phyloP scores from a whole-genome alignment of 2,797 vertebrate genomes.

The Cuculus canorus region DNA sequence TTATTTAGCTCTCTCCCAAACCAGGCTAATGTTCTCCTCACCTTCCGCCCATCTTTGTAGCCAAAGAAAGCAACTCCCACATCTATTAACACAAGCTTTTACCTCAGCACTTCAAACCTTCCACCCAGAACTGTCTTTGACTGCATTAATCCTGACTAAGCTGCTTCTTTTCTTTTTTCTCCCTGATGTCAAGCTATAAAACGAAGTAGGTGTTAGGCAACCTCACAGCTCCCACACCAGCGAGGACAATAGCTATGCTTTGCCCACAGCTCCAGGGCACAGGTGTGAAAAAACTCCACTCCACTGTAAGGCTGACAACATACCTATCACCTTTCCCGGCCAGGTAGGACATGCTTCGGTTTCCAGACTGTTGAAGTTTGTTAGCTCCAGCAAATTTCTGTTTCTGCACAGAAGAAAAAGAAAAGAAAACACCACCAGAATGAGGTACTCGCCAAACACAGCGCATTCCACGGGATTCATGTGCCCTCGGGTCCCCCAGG shows the following conservation, averaged over 20 bases:
- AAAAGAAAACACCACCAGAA: neutral
- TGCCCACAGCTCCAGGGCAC: neutral
- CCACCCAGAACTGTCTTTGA: neutral
- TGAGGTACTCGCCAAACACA: neutral
- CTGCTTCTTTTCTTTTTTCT: rapidly evolving
- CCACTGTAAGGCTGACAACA: neutral
- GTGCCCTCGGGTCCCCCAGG: neutral
- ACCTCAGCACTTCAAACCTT: constrained; percentile 5
- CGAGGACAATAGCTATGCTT: neutral
- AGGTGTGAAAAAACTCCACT: rapidly evolving
- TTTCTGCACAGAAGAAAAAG: constrained; percentile 65
- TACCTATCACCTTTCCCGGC: constrained; percentile 88
- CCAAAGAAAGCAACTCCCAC: neutral
- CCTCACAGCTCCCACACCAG: neutral
- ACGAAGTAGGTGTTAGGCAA: neutral
- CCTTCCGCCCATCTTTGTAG: neutral
- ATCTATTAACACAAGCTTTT: neutral
- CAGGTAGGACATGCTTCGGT: constrained; percentile 91
- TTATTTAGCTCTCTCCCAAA: neutral
- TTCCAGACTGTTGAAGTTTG: constrained; percentile 77
- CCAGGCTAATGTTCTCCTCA: neutral
- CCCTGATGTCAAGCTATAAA: neutral
- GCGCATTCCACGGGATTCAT: neutral
- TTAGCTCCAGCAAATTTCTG: constrained; percentile 73
- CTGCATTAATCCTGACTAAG: constrained; percentile 7